Evolutionary conservation across 2,888 invertebrate genomes (phyloP).

Genomic region (Ptilodon capucinus): DNA sequence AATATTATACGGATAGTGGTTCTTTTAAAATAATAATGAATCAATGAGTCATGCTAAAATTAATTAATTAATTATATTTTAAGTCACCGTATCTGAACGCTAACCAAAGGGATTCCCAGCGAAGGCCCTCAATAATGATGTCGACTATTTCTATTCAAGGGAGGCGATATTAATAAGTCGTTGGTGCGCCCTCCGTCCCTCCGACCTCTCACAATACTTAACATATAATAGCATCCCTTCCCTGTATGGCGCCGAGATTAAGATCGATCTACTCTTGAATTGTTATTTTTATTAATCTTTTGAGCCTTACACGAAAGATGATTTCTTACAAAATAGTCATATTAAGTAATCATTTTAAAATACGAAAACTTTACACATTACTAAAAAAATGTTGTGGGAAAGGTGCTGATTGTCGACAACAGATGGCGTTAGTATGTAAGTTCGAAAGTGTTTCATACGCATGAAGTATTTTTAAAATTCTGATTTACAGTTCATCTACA

Average conservation of each 20-base stretch:
- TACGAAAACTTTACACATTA: too few species aligned
- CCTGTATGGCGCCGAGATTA: slow-evolving; percentile 25
- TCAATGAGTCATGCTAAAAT: too few species aligned
- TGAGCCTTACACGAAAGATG: too few species aligned
- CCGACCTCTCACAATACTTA: slow-evolving; percentile 28
- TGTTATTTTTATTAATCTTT: slow-evolving; percentile 14
- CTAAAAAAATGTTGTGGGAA: too few species aligned
- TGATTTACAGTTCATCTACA: too few species aligned
- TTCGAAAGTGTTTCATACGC: background rate
- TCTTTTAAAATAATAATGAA: background rate
- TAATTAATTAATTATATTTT: too few species aligned
- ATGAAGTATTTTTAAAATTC: background rate
- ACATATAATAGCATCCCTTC: slow-evolving; percentile 30
- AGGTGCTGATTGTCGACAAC: background rate
- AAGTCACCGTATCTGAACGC: slow-evolving; percentile 26
- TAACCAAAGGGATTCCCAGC: slow-evolving; percentile 27
- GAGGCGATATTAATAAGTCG: slow-evolving; percentile 51
- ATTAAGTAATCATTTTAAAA: too few species aligned
- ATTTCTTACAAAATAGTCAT: too few species aligned
- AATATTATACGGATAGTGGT: too few species aligned
- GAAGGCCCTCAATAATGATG: slow-evolving; percentile 44
- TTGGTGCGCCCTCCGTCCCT: slow-evolving; percentile 18
- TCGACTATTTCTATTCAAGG: slow-evolving; percentile 48
- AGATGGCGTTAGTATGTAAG: background rate
- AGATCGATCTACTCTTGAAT: slow-evolving; percentile 33